Evolutionary conservation across 2,113 vertebrate genomes (phyloP).

Genomic region (Amia ocellicauda): DNA sequence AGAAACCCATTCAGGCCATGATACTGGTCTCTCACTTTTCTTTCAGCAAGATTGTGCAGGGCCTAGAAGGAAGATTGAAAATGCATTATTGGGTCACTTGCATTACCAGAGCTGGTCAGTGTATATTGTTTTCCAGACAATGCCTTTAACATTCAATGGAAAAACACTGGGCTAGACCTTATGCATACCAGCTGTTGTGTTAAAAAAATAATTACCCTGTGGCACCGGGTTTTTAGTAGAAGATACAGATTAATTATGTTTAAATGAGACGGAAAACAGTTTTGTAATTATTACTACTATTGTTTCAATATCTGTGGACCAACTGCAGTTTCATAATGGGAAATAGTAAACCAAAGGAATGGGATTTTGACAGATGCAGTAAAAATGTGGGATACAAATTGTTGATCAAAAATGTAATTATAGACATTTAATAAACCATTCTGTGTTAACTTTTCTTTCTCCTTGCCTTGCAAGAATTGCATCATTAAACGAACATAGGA

Average conservation of each 20-base stretch:
- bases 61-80: conserved; percentile 17
- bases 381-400: conserved; percentile 45
- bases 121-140: background rate
- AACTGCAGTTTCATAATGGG: too few relatives aligned
- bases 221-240: too few relatives aligned
- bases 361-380: conserved; percentile 40
- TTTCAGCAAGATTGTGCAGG: conserved; percentile 38
- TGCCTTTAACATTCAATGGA: too few relatives aligned
- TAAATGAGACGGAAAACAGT: too few relatives aligned
- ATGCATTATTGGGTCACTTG: background rate
- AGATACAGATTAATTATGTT: too few relatives aligned
- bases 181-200: too few relatives aligned
- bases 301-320: too few relatives aligned
- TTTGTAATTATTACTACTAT: too few relatives aligned
- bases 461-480: conserved; percentile 10
- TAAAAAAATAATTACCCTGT: too few relatives aligned
- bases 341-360: conserved; percentile 38
- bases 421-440: conserved; percentile 54
- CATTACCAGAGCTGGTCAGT: background rate
- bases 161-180: too few relatives aligned
- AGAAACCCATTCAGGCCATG: conserved; percentile 39
- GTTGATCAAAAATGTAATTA: conserved; percentile 54
- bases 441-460: conserved; percentile 15
- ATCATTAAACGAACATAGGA: conserved; percentile 12
- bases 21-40: conserved; percentile 30